These are phyloP conservation scores for Echiichthys vipera DNA, from an alignment of 2,797 vertebrate species.

Conservation along the genomic window DNA sequence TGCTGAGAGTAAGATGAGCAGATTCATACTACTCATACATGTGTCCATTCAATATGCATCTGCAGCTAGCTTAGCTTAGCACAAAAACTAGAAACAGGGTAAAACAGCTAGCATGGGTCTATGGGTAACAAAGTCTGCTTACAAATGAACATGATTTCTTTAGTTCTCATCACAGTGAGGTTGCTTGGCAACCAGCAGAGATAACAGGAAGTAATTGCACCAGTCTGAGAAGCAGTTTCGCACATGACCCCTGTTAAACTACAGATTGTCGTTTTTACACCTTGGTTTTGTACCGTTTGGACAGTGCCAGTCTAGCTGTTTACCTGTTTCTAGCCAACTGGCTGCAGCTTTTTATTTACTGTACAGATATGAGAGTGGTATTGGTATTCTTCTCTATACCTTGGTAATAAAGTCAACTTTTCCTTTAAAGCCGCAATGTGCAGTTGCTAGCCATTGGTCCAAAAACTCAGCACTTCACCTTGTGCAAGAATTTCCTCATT, in stretches of 20 bases:
- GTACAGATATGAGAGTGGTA: neutral
- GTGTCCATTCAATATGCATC: neutral
- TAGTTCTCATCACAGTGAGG: too few species aligned
- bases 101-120: neutral
- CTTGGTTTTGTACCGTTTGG: neutral
- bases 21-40: neutral
- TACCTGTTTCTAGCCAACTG: neutral
- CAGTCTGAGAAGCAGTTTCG: neutral
- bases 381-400: neutral
- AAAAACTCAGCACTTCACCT: too few species aligned
- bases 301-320: neutral
- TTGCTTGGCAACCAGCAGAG: neutral
- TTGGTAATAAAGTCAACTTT: neutral
- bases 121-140: neutral
- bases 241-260: neutral
- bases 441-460: too few species aligned
- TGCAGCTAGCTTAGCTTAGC: neutral
- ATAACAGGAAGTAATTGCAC: neutral
- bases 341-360: neutral
- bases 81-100: conserved; percentile 12
- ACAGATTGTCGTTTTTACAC: neutral
- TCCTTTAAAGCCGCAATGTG: neutral
- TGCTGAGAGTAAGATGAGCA: conserved; percentile 1
- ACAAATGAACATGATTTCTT: too few species aligned
- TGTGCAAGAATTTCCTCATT: too few species aligned